Evolutionary conservation across 2,797 vertebrate species (phyloP), one percentile per base, ranked within the genome.

Genomic region (Sebastes trivittatus): DNA sequence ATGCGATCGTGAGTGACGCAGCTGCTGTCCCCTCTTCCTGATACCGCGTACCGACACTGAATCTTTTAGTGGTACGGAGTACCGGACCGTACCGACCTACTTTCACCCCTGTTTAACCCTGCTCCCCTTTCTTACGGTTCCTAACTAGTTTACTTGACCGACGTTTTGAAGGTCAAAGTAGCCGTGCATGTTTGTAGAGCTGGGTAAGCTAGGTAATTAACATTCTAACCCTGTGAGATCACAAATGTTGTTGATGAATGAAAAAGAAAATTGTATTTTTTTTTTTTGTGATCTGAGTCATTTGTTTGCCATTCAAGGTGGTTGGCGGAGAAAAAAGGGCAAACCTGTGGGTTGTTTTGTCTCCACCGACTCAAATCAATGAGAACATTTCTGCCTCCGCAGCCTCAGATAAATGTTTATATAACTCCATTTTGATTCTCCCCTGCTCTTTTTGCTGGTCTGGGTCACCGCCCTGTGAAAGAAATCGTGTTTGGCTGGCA

Each of bases 331-430:
- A 30, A 36, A 29, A 23, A 49, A 46, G 46, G 23, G 2, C 11
- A 23, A 5, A 27, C 5, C 30, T 25, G 63, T 76, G 54, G 72
- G 59, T 18, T 30, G 64, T 32, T 75, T 58, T 34, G 27, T 49
- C 34, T 65, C 25, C 0, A 4, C 64, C 2, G 11, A 52, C 75
- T 83, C 22, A 25, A 56, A 75, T 81, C 78, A 30, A 2, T 72
- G 68, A 49, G 67, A 54, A 36, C 52, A 67, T 49, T 52, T 82
- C 38, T 80, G 61, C 72, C 73, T 71, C 81, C 20, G 10, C 77
- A 49, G 29, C 61, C 20, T 80, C 74, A 27, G 46, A 56, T 46
- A 49, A 56, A 69, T 52, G 42, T 82, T 84, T 69, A 63, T 54
- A 27, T 59, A 71, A 86, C 63, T 58, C 13, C 8, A 54, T 66